Percentiles rank a stretch among this genome's conserved stretches.
phyloP scores from a whole-genome alignment of 2,797 vertebrate species.

The Cynodonichthys magdalenae region DNA sequence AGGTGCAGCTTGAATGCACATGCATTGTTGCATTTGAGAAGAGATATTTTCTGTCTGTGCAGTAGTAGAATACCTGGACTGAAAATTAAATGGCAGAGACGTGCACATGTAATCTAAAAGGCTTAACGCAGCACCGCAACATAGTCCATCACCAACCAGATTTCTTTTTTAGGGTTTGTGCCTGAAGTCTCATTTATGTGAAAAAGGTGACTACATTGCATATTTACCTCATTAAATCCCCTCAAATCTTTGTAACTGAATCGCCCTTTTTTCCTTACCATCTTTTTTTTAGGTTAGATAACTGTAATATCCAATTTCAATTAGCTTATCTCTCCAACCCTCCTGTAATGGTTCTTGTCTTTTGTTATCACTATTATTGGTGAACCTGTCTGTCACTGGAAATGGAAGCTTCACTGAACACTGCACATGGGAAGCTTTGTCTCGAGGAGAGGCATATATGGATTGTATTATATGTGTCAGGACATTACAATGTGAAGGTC shows the following conservation, averaged over 20 bases:
- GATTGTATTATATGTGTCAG: constrained; percentile 9
- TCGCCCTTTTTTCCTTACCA: not conserved
- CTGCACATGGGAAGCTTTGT: constrained; percentile 1
- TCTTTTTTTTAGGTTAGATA: constrained; percentile 30
- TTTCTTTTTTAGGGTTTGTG: constrained; percentile 61
- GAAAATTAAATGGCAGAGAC: constrained; percentile 64
- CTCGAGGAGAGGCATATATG: not conserved
- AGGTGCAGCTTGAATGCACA: not conserved
- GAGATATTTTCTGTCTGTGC: constrained; percentile 15
- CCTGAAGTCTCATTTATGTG: constrained; percentile 60
- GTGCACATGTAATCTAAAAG: constrained; percentile 71
- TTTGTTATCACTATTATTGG: constrained; percentile 58
- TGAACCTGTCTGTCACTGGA: constrained; percentile 53
- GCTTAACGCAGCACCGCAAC: constrained; percentile 69
- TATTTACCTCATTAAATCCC: constrained; percentile 45
- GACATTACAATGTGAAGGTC: not conserved
- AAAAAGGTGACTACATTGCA: constrained; percentile 46
- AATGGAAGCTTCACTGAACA: constrained; percentile 22
- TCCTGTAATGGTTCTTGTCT: constrained; percentile 59
- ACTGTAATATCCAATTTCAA: constrained; percentile 65
- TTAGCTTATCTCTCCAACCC: constrained; percentile 60
- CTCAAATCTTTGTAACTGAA: constrained; percentile 7
- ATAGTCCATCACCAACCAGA: constrained; percentile 49
- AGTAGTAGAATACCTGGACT: constrained; percentile 35
- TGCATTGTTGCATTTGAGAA: not conserved